These are phyloP conservation scores for Drosophila lini DNA, from an alignment of 1,140 invertebrate species.

Conservation along the genomic window DNA sequence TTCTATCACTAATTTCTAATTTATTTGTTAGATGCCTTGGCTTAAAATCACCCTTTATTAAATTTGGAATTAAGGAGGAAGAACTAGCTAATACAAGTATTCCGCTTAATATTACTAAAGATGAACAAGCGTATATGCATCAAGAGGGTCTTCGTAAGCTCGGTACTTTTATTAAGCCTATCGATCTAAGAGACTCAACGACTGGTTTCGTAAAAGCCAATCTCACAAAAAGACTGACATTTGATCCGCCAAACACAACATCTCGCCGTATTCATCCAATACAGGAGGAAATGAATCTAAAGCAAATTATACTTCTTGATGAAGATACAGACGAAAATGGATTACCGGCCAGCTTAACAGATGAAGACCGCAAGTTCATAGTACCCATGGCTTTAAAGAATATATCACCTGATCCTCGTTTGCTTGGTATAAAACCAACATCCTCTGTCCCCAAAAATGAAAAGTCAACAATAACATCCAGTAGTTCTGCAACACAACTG, in stretches of 20 bases:
- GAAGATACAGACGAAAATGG: conserved; percentile 80
- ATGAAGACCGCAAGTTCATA: conserved; percentile 82
- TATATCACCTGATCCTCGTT: conserved; percentile 66
- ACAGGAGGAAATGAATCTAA: conserved; percentile 82
- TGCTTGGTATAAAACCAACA: conserved; percentile 17
- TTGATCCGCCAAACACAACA: conserved; percentile 37
- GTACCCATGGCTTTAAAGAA: conserved; percentile 83
- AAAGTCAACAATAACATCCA: conserved; percentile 28
- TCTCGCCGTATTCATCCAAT: conserved; percentile 68
- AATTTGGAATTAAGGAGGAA: conserved; percentile 75
- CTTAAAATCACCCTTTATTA: conserved; percentile 80
- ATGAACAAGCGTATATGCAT: conserved; percentile 79
- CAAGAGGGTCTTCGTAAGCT: conserved; percentile 77
- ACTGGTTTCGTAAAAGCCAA: conserved; percentile 76
- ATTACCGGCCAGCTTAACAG: conserved; percentile 72
- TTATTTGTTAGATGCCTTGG: conserved; percentile 68
- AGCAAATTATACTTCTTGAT: conserved; percentile 80
- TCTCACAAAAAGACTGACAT: conserved; percentile 69
- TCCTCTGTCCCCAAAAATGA: conserved; percentile 22
- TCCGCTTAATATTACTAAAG: conserved; percentile 78
- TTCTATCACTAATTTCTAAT: not conserved
- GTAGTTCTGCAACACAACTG: conserved; percentile 43
- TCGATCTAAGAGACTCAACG: conserved; percentile 74
- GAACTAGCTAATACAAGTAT: conserved; percentile 79
- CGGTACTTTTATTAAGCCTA: conserved; percentile 82